A percentile compares a stretch with the other conserved stretches of the same genome.
Evolutionary conservation across 2,888 invertebrate species (phyloP).

Genomic region (Tromatobia lineatoria): DNA sequence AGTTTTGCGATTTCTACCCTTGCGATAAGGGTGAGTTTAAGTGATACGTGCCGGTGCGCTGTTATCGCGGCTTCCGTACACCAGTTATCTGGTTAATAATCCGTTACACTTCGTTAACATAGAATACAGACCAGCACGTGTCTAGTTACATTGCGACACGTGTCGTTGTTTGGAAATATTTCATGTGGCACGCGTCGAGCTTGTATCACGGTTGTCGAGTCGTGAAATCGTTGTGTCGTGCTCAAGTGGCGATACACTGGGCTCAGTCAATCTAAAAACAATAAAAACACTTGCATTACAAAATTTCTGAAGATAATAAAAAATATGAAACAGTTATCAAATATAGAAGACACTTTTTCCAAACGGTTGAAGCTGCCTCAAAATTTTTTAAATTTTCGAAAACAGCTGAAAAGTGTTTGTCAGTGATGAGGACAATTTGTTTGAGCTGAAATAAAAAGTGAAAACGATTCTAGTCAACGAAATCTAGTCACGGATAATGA

Average conservation of each 20-base stretch:
- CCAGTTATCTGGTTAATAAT: slow-evolving; percentile 21
- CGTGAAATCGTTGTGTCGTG: slow-evolving; percentile 60
- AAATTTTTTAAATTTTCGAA: neutral
- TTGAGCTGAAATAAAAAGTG: neutral
- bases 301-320: neutral
- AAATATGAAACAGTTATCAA: neutral
- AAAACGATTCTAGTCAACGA: slow-evolving; percentile 44
- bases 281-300: neutral
- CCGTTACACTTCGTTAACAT: slow-evolving; percentile 37
- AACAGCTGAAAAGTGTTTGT: neutral
- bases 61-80: slow-evolving; percentile 47
- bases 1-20: slow-evolving; percentile 4
- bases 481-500: slow-evolving; percentile 33
- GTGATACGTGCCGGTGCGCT: slow-evolving; percentile 75
- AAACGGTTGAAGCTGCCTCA: neutral
- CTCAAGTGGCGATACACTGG: slow-evolving; percentile 59
- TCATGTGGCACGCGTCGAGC: slow-evolving; percentile 66
- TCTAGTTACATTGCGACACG: slow-evolving; percentile 73
- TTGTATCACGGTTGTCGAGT: slow-evolving; percentile 28
- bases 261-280: slow-evolving; percentile 15
- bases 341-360: too few species aligned
- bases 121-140: slow-evolving; percentile 59
- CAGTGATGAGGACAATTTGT: neutral
- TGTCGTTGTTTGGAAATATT: slow-evolving; percentile 80
- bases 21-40: slow-evolving; percentile 59